Conservation (phyloP, 2,888 invertebrate genomes). For the Coenonympha arcania region DNA sequence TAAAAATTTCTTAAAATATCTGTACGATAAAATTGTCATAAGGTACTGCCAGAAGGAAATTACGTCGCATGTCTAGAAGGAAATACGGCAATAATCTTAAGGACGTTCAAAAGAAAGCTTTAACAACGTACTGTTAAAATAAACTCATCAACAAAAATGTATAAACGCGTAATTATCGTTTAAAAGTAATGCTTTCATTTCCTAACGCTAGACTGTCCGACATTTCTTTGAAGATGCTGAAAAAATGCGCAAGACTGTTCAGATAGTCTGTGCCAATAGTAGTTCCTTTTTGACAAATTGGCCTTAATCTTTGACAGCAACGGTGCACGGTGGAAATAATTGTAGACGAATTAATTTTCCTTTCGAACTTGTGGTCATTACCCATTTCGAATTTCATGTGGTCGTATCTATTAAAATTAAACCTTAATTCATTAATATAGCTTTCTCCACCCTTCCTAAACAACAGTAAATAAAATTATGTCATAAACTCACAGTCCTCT, state of each 20-base stretch:
- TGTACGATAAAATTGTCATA: too few species aligned
- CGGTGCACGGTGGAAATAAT: too few species aligned
- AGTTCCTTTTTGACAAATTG: neutral
- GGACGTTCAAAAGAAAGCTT: slow-evolving; percentile 14
- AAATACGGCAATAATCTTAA: neutral
- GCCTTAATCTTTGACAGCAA: neutral
- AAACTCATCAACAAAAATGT: slow-evolving; percentile 18
- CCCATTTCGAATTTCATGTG: too few species aligned
- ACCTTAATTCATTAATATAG: too few species aligned
- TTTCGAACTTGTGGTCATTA: too few species aligned
- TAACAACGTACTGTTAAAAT: slow-evolving; percentile 13
- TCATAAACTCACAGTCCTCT: too few species aligned
- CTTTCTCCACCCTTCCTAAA: too few species aligned
- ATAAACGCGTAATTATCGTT: slow-evolving; percentile 19
- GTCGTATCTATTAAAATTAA: too few species aligned
- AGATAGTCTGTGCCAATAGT: neutral
- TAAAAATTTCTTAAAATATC: too few species aligned
- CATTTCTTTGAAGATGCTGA: slow-evolving; percentile 27
- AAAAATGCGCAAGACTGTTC: slow-evolving; percentile 29
- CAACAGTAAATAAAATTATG: too few species aligned
- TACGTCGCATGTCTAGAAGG: neutral
- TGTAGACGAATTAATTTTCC: too few species aligned
- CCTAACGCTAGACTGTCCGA: slow-evolving; percentile 12
- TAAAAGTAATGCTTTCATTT: slow-evolving; percentile 23
- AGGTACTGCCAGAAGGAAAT: neutral